phyloP scores from a whole-genome alignment of 1,140 invertebrate species.

The Caenorhabditis inopinata region DNA sequence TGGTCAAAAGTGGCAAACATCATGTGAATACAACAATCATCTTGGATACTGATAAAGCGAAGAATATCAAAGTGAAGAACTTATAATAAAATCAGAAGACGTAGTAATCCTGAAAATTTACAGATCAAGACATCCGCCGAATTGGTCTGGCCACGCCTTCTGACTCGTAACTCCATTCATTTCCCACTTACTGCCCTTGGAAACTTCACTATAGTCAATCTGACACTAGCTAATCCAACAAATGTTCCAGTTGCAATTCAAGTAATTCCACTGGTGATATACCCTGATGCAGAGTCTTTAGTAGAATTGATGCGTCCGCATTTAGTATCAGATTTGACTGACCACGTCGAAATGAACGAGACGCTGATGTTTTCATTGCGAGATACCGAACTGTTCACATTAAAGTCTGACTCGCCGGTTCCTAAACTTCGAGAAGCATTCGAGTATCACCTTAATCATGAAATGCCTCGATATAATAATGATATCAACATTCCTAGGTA shows the following conservation, averaged over 20 bases:
- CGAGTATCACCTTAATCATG: conserved; percentile 61
- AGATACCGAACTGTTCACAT: conserved; percentile 69
- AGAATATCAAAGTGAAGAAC: conserved; percentile 56
- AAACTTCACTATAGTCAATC: conserved; percentile 73
- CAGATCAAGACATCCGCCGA: conserved; percentile 75
- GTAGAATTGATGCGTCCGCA: conserved; percentile 67
- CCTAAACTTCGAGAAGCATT: conserved; percentile 67
- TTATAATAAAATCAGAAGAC: no score
- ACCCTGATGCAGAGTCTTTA: conserved; percentile 69
- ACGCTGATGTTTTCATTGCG: conserved; percentile 69
- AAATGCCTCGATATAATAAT: conserved; percentile 13
- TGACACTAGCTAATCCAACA: conserved; percentile 71
- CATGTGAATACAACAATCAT: conserved; percentile 75
- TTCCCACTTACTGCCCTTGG: conserved; percentile 82
- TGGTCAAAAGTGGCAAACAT: conserved; percentile 64
- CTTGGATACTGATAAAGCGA: conserved; percentile 76
- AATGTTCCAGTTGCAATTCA: conserved; percentile 69
- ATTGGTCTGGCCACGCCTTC: conserved; percentile 75
- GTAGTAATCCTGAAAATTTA: no score
- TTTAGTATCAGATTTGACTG: conserved; percentile 49
- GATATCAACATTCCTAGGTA: conserved; percentile 53
- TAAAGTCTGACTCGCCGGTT: conserved; percentile 67
- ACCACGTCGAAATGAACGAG: conserved; percentile 63
- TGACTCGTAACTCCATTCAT: conserved; percentile 69
- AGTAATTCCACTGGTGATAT: conserved; percentile 69